Evolutionary conservation across 2,888 invertebrate species (phyloP).

Genomic region (Neoitamus cyanurus): DNA sequence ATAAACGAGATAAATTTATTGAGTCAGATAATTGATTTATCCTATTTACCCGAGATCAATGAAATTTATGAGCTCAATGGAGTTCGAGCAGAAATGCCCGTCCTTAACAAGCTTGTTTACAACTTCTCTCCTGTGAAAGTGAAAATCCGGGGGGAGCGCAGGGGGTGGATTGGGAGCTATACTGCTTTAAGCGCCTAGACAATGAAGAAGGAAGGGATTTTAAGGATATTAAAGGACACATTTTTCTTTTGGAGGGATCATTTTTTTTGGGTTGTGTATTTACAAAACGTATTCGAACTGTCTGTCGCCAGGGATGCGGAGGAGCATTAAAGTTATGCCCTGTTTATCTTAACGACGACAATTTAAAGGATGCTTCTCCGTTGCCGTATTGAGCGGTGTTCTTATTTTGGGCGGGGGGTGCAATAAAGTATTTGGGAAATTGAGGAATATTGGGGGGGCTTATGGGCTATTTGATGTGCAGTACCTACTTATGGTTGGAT

Average conservation of each 20-base stretch:
- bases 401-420: not conserved
- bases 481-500: not conserved
- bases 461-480: not conserved
- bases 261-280: not conserved
- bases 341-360: not conserved
- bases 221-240: conserved; percentile 1
- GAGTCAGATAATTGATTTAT: conserved; percentile 22
- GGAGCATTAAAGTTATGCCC: not conserved
- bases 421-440: not conserved
- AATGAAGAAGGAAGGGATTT: not conserved
- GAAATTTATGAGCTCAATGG: conserved; percentile 24
- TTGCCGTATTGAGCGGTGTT: not conserved
- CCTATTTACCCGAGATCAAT: conserved; percentile 1
- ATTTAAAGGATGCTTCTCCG: not conserved
- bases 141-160: not conserved
- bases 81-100: conserved; percentile 5
- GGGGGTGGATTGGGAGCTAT: not conserved
- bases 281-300: not conserved
- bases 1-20: conserved; percentile 22
- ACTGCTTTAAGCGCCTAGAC: not conserved
- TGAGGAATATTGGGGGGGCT: not conserved
- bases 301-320: not conserved
- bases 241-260: not conserved
- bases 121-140: not conserved
- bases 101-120: conserved; percentile 10